These are phyloP conservation scores for Torymus aiolomorphi DNA, from an alignment of 2,888 invertebrate genomes.

Conservation along the genomic window DNA sequence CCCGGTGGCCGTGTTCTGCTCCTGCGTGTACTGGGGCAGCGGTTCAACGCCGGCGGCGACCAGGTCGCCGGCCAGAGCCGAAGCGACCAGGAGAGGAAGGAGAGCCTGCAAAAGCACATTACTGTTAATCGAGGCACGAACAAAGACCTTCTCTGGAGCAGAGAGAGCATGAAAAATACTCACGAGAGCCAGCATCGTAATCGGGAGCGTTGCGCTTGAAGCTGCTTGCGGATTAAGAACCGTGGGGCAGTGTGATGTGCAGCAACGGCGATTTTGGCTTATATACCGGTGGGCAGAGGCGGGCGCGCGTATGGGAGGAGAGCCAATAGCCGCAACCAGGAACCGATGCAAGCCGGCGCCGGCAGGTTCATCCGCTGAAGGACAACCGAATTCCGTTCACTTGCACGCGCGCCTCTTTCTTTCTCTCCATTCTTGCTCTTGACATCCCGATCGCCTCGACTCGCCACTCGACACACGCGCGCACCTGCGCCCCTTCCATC, in stretches of 20 bases:
- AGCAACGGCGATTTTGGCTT: constrained; percentile 32
- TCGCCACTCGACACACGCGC: no score
- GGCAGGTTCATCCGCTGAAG: constrained; percentile 52
- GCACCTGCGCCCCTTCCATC: no score
- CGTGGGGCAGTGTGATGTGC: constrained; percentile 33
- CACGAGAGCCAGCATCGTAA: constrained; percentile 37
- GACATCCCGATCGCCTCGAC: no score
- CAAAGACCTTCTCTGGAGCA: constrained; percentile 25
- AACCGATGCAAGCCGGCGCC: constrained; percentile 2
- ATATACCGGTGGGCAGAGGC: constrained; percentile 25
- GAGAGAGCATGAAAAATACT: constrained; percentile 27
- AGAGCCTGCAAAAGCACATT: constrained; percentile 14
- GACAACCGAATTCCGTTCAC: constrained; percentile 51
- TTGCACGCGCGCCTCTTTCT: no score
- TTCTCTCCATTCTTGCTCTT: no score
- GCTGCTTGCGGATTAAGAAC: constrained; percentile 40
- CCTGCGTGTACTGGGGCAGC: constrained; percentile 77
- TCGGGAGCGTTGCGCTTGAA: not conserved
- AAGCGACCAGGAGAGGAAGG: constrained; percentile 30
- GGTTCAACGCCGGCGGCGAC: not conserved
- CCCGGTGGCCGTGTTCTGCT: constrained; percentile 78
- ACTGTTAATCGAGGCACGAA: constrained; percentile 23
- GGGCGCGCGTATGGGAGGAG: not conserved
- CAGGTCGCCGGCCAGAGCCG: constrained; percentile 39
- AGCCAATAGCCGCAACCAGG: constrained; percentile 50